Conservation (phyloP, 2,888 invertebrate genomes). For the Arctia plantaginis region DNA sequence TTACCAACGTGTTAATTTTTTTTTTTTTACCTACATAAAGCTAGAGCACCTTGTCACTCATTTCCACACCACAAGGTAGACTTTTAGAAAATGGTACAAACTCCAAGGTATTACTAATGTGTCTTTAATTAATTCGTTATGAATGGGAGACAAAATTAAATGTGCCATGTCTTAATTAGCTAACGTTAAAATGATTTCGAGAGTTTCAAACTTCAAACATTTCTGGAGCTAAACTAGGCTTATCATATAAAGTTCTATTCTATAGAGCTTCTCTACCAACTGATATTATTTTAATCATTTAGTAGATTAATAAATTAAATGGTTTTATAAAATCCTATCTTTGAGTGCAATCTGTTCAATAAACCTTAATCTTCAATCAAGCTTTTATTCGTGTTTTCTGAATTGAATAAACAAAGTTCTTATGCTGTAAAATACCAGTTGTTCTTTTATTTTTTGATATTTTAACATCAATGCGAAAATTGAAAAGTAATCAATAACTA, state of each 20-base stretch:
- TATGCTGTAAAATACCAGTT: not conserved
- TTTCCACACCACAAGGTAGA: too few species aligned
- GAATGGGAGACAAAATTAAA: conserved; percentile 1
- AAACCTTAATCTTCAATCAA: not conserved
- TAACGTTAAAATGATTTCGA: not conserved
- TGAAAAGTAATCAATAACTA: not conserved
- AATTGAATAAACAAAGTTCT: not conserved
- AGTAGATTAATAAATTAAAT: not conserved
- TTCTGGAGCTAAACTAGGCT: not conserved
- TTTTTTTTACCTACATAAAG: too few species aligned
- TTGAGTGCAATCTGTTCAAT: not conserved
- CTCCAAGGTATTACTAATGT: not conserved
- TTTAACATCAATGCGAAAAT: not conserved
- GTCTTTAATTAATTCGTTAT: not conserved
- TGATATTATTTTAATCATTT: not conserved
- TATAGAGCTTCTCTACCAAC: not conserved
- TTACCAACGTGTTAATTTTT: too few species aligned
- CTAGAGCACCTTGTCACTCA: too few species aligned
- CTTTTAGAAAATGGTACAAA: not conserved
- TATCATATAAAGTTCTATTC: not conserved
- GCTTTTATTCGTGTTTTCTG: not conserved
- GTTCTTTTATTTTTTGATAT: not conserved
- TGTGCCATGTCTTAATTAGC: not conserved
- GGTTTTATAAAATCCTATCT: not conserved
- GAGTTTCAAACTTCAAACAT: conserved; percentile 5